These are phyloP conservation scores for Graptemys geographica DNA, from an alignment of 2,797 vertebrate species.

Conservation along the genomic window DNA sequence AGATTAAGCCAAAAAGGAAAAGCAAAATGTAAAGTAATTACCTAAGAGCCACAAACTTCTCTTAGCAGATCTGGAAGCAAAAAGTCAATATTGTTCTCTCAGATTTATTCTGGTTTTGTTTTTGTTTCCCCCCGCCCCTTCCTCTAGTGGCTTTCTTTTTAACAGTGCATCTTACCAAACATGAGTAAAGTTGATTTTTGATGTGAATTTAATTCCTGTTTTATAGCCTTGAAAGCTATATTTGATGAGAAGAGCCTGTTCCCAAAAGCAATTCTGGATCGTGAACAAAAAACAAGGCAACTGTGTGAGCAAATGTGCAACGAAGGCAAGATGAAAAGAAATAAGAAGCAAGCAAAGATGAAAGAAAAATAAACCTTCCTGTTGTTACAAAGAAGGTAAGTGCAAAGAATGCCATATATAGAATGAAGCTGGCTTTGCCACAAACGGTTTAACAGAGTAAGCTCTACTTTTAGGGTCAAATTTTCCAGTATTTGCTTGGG, in stretches of 20 bases:
- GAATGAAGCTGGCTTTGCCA: neutral
- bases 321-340: conserved; percentile 70
- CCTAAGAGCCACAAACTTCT: neutral
- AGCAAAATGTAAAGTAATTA: neutral
- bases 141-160: conserved; percentile 27
- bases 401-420: neutral
- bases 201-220: conserved; percentile 63
- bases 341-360: conserved; percentile 67
- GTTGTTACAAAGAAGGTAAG: conserved; percentile 23
- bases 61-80: neutral
- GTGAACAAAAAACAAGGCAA: conserved; percentile 74
- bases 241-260: conserved; percentile 84
- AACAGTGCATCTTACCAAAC: conserved; percentile 20
- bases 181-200: conserved; percentile 48
- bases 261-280: conserved; percentile 82
- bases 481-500: neutral
- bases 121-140: neutral
- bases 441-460: neutral
- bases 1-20: neutral
- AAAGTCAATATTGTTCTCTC: neutral
- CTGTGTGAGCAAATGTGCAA: conserved; percentile 46
- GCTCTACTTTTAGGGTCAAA: neutral
- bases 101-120: neutral
- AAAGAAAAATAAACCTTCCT: conserved; percentile 66
- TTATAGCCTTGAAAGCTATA: conserved; percentile 80